These are phyloP conservation scores for Hippocampus abdominalis DNA, from an alignment of 2,113 vertebrate genomes.

Conservation along the genomic window DNA sequence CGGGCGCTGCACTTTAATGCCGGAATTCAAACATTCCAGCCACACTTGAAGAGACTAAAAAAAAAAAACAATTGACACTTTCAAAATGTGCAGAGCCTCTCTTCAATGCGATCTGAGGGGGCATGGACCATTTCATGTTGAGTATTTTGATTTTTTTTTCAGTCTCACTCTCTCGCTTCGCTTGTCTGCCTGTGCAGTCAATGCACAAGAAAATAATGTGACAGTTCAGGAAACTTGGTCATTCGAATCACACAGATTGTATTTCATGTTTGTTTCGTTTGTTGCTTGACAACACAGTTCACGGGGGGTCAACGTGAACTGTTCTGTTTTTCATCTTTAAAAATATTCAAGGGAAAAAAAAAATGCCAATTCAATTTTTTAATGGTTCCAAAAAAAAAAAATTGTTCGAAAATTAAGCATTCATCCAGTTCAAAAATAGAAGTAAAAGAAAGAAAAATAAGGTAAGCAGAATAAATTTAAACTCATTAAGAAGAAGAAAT, in stretches of 20 bases:
- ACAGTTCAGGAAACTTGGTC: conserved; percentile 11
- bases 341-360: too few relatives aligned
- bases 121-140: conserved; percentile 62
- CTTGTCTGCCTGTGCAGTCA: conserved; percentile 26
- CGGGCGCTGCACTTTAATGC: conserved; percentile 80
- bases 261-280: background rate
- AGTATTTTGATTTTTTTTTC: conserved; percentile 9
- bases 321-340: too few relatives aligned
- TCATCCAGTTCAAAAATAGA: too few relatives aligned
- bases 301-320: too few relatives aligned
- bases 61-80: conserved; percentile 75
- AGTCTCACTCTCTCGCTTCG: conserved; percentile 9
- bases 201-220: conserved; percentile 15
- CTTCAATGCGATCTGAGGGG: conserved; percentile 71
- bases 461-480: too few relatives aligned
- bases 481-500: too few relatives aligned
- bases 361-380: too few relatives aligned
- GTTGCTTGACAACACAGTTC: background rate
- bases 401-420: too few relatives aligned
- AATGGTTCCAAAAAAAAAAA: too few relatives aligned
- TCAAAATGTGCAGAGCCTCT: conserved; percentile 70
- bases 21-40: conserved; percentile 78
- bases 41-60: conserved; percentile 71
- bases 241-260: background rate
- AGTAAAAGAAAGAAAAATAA: too few relatives aligned